A percentile compares a stretch with the other conserved stretches of the same genome.
Evolutionary conservation across 2,888 invertebrate genomes (phyloP).

Genomic region (Mimachlamys varia): DNA sequence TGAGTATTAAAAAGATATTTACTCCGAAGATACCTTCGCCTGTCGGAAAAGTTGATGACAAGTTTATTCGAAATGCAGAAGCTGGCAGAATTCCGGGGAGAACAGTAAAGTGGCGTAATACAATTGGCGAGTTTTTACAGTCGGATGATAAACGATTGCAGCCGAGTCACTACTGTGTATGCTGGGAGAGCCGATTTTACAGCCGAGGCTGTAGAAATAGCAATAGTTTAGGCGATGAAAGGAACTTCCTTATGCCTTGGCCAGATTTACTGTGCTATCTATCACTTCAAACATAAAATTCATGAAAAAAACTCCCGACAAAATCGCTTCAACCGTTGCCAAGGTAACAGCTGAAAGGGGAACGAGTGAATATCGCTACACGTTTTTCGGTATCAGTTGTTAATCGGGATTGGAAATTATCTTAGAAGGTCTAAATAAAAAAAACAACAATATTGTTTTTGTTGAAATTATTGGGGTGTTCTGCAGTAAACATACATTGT

Average conservation of each 20-base stretch:
- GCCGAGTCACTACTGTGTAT: neutral
- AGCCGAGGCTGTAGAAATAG: neutral
- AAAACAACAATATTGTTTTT: too few relatives aligned
- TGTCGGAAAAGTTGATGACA: conserved; percentile 9
- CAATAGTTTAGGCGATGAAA: neutral
- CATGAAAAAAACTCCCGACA: neutral
- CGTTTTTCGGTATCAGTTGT: too few relatives aligned
- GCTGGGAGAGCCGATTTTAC: neutral
- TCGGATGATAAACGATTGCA: neutral
- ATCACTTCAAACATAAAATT: neutral
- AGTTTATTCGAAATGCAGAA: conserved; percentile 22
- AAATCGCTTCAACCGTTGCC: neutral
- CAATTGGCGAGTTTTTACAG: conserved; percentile 14
- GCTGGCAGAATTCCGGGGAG: neutral
- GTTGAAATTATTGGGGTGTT: too few relatives aligned
- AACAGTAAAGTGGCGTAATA: neutral
- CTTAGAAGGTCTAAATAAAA: too few relatives aligned
- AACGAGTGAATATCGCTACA: neutral
- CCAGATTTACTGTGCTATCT: neutral
- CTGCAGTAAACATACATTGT: too few relatives aligned
- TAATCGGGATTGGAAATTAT: too few relatives aligned
- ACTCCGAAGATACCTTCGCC: neutral
- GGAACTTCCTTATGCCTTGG: neutral
- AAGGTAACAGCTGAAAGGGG: neutral
- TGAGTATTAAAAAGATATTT: conserved; percentile 31